Conservation (phyloP, 2,113 vertebrate genomes). For the Ramphastos sulfuratus region DNA sequence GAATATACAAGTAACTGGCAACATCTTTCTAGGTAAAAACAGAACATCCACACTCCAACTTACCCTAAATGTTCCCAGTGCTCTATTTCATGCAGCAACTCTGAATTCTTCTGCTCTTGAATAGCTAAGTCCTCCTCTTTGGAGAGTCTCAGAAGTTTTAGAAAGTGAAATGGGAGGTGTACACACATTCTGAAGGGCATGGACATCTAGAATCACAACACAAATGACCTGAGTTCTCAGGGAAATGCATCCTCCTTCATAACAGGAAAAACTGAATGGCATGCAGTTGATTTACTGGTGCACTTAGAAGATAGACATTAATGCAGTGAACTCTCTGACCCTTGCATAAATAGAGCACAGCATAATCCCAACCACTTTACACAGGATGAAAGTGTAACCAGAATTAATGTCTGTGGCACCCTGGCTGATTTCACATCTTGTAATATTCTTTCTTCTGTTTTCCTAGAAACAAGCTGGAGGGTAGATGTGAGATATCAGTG, state of each 20-base stretch:
- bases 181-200: slow-evolving; percentile 66
- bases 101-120: slow-evolving; percentile 18
- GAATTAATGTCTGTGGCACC: not conserved
- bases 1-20: not conserved
- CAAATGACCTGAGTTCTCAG: slow-evolving; percentile 3
- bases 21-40: not conserved
- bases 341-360: not conserved
- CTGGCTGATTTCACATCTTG: not conserved
- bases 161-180: slow-evolving; percentile 60
- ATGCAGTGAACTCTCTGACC: slow-evolving; percentile 43
- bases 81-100: slow-evolving; percentile 47
- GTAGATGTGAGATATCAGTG: not conserved
- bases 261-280: not conserved
- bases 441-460: not conserved
- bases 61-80: slow-evolving; percentile 50
- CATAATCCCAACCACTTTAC: slow-evolving; percentile 24
- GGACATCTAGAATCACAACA: slow-evolving; percentile 59
- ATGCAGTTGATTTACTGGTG: slow-evolving; percentile 21
- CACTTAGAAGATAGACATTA: slow-evolving; percentile 28
- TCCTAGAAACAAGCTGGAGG: not conserved
- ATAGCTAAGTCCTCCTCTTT: slow-evolving; percentile 26
- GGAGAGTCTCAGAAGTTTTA: slow-evolving; percentile 54
- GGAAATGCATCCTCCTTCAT: not conserved
- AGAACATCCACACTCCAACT: not conserved
- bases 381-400: not conserved